Conservation (phyloP, 1,140 invertebrate genomes). For the Acromyrmex heyeri region DNA sequence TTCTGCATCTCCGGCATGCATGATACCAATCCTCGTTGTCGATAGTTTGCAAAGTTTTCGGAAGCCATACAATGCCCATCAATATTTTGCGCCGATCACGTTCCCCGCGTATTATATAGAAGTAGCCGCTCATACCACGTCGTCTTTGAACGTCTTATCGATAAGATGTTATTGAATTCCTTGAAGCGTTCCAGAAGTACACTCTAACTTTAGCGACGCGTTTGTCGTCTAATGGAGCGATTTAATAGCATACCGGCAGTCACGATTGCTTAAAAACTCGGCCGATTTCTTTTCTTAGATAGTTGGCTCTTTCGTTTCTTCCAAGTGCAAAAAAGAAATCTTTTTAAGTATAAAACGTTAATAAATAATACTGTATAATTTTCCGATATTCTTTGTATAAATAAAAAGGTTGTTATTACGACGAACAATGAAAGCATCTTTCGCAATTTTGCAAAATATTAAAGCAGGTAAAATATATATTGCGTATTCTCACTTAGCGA, state of each 20-base stretch:
- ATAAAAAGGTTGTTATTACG: neutral
- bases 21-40: constrained; percentile 10
- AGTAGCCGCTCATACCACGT: neutral
- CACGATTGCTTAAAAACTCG: constrained; percentile 2
- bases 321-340: neutral
- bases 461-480: neutral
- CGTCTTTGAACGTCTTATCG: constrained; percentile 15
- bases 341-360: neutral
- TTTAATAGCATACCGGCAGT: neutral
- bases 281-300: neutral
- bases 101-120: constrained; percentile 23
- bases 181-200: constrained; percentile 8
- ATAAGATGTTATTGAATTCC: constrained; percentile 18
- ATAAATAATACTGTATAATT: neutral
- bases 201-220: constrained; percentile 16
- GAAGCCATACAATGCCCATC: constrained; percentile 28
- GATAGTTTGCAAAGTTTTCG: constrained; percentile 28
- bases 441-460: neutral
- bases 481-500: constrained; percentile 10
- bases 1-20: neutral
- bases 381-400: neutral
- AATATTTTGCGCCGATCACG: constrained; percentile 34
- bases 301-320: neutral
- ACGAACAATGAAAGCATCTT: neutral
- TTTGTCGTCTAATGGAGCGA: constrained; percentile 25